Base-by-base conservation (phyloP, 2,888 invertebrate genomes). In the Orthonychiurus folsomi region DNA sequence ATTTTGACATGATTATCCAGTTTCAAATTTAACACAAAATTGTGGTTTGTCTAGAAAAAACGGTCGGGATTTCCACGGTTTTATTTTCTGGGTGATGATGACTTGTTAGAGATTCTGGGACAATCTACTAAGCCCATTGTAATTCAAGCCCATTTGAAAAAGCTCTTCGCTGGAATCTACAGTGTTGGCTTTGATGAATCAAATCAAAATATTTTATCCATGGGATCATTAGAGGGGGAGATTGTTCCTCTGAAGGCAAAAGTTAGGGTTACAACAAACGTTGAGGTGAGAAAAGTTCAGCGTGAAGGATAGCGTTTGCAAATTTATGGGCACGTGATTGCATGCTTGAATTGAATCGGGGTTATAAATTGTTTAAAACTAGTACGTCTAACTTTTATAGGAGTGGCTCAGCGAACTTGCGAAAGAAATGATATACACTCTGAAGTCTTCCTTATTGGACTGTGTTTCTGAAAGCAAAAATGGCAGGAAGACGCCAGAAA, bases 31-130 rank as follows among this genome's bases (percentile, higher is more conserved):
- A 48, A 15, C 12, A 3, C 20, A 21, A 23, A n/a, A 55, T 24
- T 52, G 37, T 37, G 37, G 15, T 15, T 37, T 65, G 75, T 75
- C 54, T 77, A 94, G 91, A 92, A 93, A 73, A 99, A 97, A 78
- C 84, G 99, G 50, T 86, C 88, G 0, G 83, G 86, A 57, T 99
- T 99, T 79, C 95, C 99, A 5, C 82, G 99, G 64, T 89, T 99
- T 73, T 93, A 96, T 76, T 99, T 99, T 77, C 82, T 99, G 67
- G 95, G 95, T 64, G 97, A 99, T 76, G 99, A 99, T 75, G 99
- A 99, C 78, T 81, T 99, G 61, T 79, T 99, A 63, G 97, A 99
- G 80, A 84, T 99, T 66, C 82, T 99, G 15, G 95, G 95, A 0
- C 94, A 95, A 79, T 87, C 92, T 0, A 86, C 89, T 0, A 92